phyloP scores from a whole-genome alignment of 2,113 vertebrate genomes.

The Eurystomus gularis region DNA sequence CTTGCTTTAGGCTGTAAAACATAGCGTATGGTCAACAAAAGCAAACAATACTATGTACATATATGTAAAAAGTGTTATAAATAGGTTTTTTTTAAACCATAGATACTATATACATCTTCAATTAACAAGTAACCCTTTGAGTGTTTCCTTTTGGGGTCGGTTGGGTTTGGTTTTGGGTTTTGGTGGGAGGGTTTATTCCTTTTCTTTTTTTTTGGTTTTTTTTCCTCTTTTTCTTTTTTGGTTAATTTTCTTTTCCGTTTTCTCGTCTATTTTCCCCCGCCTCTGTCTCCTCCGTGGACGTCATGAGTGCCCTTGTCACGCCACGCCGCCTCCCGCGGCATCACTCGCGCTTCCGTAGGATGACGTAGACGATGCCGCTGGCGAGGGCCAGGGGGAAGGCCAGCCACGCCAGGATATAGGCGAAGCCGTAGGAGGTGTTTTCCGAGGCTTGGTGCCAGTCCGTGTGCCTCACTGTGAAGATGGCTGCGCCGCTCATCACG shows the following conservation, averaged over 20 bases:
- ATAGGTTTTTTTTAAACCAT: conserved; percentile 99
- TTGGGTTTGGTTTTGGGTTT: conserved; percentile 36
- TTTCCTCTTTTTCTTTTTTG: background rate
- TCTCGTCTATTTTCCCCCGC: conserved; percentile 62
- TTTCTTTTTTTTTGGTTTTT: background rate
- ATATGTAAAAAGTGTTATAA: conserved; percentile 99
- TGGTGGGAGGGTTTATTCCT: conserved; percentile 18
- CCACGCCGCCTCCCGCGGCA: conserved; percentile 25
- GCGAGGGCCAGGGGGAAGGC: conserved; percentile 91
- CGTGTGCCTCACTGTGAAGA: conserved; percentile 91
- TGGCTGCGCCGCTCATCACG: conserved; percentile 91
- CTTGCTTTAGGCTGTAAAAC: conserved; percentile 86
- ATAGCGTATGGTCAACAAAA: conserved; percentile 85
- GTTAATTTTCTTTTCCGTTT: conserved; percentile 50
- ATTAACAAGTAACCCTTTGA: conserved; percentile 83
- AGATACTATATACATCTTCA: conserved; percentile 99
- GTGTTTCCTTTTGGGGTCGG: conserved; percentile 61
- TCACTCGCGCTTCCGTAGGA: conserved; percentile 94
- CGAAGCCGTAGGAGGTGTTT: conserved; percentile 79
- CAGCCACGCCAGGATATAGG: conserved; percentile 96
- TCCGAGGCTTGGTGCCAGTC: conserved; percentile 75
- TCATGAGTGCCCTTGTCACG: conserved; percentile 20
- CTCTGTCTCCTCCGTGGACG: conserved; percentile 49
- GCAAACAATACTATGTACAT: conserved; percentile 99
- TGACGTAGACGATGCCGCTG: conserved; percentile 93